Base-by-base conservation (phyloP, 2,113 vertebrate species). In the Globicephala melas region DNA sequence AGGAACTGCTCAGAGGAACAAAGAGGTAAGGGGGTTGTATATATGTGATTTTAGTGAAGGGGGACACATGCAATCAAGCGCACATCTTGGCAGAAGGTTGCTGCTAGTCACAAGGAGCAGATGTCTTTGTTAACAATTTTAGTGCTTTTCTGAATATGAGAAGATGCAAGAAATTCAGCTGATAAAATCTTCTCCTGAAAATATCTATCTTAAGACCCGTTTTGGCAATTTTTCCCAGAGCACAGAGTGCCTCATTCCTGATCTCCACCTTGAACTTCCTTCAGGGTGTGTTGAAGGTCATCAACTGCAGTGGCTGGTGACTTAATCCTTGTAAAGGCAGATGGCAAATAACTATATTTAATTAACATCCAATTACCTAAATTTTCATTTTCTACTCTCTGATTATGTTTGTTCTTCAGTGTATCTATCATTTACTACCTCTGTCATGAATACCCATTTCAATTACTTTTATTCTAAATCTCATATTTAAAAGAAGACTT, bases 401-500 rank as follows among this genome's bases (percentile, higher is more conserved):
- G 20, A 67, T 62, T 55, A 67, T 79, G 87, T 91, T 95, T 70
- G 13, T 31, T 91, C 25, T 77, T 96, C 62, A 55, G 36, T 55
- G 6, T 36, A 81, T 55, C n/a, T 95, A 15, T 82, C 55, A 73
- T 77, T 89, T 26, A 41, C 55, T 68, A 55, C 5, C 12, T 88
- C 53, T 79, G 55, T 83, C 47, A 82, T 89, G 47, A 44, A 79
- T 91, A 63, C 85, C 31, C 38, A 79, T 79, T 96, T 89, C 58
- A 89, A n/a, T 68, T 91, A 82, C 53, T 44, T 81, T 88, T 91
- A 76, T 91, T 93, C 74, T 47, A 95, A 95, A 55, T 50, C 67
- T 93, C 71, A 38, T 67, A 38, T 71, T 80, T 88, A 15, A 96
- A 96, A 83, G 63, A 88, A 91, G 8, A 25, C 50, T 86, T 70